A percentile compares a stretch with the other conserved stretches of the same genome.
phyloP scores from a whole-genome alignment of 37 sponge, comb jelly and placozoan genomes.

The Tethya wilhelma region DNA sequence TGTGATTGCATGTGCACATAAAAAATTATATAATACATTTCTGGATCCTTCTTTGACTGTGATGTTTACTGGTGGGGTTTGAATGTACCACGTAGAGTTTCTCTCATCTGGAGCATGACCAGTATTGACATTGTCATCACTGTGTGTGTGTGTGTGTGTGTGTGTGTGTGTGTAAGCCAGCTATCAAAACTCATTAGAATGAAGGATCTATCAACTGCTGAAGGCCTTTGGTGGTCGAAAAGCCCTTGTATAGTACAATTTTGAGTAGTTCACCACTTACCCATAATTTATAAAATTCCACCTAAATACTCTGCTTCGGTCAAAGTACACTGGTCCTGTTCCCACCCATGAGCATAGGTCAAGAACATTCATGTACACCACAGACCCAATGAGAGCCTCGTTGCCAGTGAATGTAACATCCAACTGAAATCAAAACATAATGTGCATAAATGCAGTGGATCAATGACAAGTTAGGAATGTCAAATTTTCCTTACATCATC shows the following conservation, averaged over 20 bases:
- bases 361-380: background rate
- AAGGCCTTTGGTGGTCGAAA: too few relatives aligned
- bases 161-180: too few relatives aligned
- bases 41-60: background rate
- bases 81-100: background rate
- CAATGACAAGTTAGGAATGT: background rate
- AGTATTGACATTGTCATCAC: background rate
- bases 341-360: background rate
- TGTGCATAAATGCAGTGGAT: background rate
- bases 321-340: background rate
- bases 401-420: background rate
- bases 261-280: too few relatives aligned
- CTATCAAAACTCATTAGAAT: too few relatives aligned
- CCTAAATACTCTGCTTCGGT: background rate
- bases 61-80: slow-evolving; percentile 5
- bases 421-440: background rate
- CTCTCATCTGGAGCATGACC: background rate
- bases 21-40: background rate
- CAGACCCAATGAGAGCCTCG: background rate
- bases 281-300: slow-evolving; percentile 2
- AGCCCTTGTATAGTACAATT: too few relatives aligned
- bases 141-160: too few relatives aligned
- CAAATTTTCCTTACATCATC: background rate
- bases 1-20: background rate
- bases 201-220: too few relatives aligned